phyloP scores from a whole-genome alignment of 1,140 invertebrate genomes.

The Kradibia gibbosae region DNA sequence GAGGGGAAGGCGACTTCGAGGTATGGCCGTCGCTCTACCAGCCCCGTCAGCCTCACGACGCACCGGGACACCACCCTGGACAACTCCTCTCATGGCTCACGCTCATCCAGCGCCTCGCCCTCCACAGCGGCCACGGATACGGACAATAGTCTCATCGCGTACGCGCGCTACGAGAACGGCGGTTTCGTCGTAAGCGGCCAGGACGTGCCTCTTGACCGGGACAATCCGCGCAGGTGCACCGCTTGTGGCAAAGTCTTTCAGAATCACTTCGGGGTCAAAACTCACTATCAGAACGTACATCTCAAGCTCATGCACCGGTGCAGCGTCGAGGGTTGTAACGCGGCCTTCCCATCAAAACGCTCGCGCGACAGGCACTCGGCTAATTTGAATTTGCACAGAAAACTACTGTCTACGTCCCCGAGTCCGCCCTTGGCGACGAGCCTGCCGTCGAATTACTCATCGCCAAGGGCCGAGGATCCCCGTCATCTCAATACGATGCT shows the following conservation, averaged over 20 bases:
- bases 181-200: constrained; percentile 77
- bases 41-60: constrained; percentile 71
- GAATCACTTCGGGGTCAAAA: constrained; percentile 95
- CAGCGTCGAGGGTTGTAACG: constrained; percentile 95
- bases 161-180: constrained; percentile 82
- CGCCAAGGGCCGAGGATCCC: constrained; percentile 56
- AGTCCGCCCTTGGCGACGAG: constrained; percentile 60
- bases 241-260: constrained; percentile 95
- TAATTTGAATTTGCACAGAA: constrained; percentile 92
- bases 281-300: constrained; percentile 96
- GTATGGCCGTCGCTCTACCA: constrained; percentile 72
- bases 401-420: constrained; percentile 84
- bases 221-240: constrained; percentile 88
- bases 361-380: constrained; percentile 94
- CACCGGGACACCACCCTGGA: constrained; percentile 66
- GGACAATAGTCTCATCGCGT: constrained; percentile 72
- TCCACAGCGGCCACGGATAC: constrained; percentile 71
- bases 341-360: constrained; percentile 94
- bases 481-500: constrained; percentile 69
- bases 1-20: constrained; percentile 62
- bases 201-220: constrained; percentile 88
- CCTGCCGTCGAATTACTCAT: constrained; percentile 70
- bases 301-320: constrained; percentile 97
- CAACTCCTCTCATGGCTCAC: constrained; percentile 70
- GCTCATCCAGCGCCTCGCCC: constrained; percentile 72